phyloP scores from a whole-genome alignment of 2,797 vertebrate species.

The Huso huso region DNA sequence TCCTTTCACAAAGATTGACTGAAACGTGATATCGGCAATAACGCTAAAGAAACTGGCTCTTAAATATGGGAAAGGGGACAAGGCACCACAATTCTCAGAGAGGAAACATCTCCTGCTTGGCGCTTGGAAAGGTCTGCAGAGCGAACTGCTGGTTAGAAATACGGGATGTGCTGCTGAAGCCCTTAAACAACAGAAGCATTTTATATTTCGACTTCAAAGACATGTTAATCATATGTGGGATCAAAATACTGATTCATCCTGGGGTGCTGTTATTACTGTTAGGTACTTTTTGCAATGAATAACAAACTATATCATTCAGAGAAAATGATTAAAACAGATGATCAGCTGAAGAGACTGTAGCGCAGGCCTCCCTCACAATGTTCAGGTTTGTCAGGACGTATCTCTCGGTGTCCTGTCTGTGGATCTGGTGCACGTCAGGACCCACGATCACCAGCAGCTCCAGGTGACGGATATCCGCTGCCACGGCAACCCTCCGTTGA shows the following conservation, averaged over 20 bases:
- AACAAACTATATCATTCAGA: too few species aligned
- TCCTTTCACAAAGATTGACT: not conserved
- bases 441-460: conserved; percentile 85
- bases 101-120: too few species aligned
- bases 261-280: not conserved
- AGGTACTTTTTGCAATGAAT: not conserved
- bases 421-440: conserved; percentile 72
- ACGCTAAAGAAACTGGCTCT: too few species aligned
- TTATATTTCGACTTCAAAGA: too few species aligned
- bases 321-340: too few species aligned
- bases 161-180: too few species aligned
- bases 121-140: too few species aligned
- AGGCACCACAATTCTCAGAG: too few species aligned
- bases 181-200: too few species aligned
- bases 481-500: conserved; percentile 30
- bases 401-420: conserved; percentile 82
- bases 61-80: too few species aligned
- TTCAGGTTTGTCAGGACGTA: conserved; percentile 92
- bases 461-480: conserved; percentile 67
- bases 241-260: not conserved
- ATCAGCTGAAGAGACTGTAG: not conserved
- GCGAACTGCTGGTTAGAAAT: too few species aligned
- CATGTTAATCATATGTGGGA: not conserved
- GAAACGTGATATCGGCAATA: not conserved
- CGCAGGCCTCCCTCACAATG: conserved; percentile 62